A percentile compares a stretch with the other conserved stretches of the same genome.
These are phyloP conservation scores for Crotophaga sulcirostris DNA, from an alignment of 2,113 vertebrate species.

Conservation along the genomic window DNA sequence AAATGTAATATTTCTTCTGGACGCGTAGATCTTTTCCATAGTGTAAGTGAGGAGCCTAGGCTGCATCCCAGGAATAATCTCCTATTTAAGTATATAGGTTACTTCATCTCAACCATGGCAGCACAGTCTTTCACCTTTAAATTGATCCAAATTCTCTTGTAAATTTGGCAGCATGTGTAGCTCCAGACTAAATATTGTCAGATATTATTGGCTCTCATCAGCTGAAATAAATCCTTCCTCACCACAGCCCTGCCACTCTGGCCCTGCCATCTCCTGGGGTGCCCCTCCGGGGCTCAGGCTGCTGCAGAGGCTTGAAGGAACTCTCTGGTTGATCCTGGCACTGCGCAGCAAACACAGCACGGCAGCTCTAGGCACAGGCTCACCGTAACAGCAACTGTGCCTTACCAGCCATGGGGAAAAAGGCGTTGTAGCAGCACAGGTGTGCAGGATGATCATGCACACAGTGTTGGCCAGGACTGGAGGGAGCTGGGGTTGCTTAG, in stretches of 20 bases:
- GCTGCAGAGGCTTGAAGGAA: background rate
- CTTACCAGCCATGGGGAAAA: background rate
- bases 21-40: background rate
- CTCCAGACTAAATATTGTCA: background rate
- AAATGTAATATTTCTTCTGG: background rate
- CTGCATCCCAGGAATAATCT: background rate
- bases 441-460: background rate
- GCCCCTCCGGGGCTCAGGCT: background rate
- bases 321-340: background rate
- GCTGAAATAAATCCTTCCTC: background rate
- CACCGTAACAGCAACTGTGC: background rate
- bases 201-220: background rate
- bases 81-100: background rate
- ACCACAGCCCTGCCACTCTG: background rate
- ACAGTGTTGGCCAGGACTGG: rapidly evolving
- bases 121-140: background rate
- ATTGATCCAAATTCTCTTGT: background rate
- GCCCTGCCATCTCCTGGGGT: background rate
- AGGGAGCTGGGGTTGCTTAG: too few relatives aligned
- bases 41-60: background rate
- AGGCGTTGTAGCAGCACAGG: background rate
- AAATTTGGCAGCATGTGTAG: background rate
- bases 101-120: background rate
- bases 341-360: background rate
- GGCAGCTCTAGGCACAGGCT: background rate